Evolutionary conservation across 1,140 invertebrate species (phyloP), one percentile per base, ranked within the genome.

Genomic region (Caenorhabditis tropicalis): DNA sequence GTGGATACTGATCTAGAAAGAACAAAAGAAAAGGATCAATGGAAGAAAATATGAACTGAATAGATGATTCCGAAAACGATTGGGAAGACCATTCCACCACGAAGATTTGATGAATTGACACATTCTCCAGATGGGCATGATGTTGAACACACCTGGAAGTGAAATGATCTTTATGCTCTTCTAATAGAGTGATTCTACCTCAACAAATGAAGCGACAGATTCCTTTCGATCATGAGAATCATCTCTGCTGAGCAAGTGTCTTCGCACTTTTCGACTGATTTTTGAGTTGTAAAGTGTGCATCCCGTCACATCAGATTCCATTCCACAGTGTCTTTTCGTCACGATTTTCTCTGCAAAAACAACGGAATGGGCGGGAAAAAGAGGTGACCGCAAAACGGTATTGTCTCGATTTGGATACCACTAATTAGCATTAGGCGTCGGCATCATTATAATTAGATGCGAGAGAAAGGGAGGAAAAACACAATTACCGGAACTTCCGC

Each of bases 221-320:
- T 84, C 83, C 27, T 29, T 51, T 15, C 83, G 43, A 39, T 53
- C 49, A 4, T 84, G 43, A 60, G 53, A 48, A 16, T 24, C 79
- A 16, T 84, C 56, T 39, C 49, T 31, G 46, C 65, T 79, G 70
- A 74, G 70, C 27, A 84, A 21, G 16, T 74, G 74, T 12, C 65
- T 46, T 4, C 83, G 43, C 15, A 84, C 83, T 49, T 81, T 84
- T 84, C 83, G 19, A 15, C 65, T 84, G 33, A 80, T 79, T 58
- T 84, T 79, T 16, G 83, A 53, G 36, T 84, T 84, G 39, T 84
- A 84, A 21, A 84, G 74, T 16, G 83, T 84, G 27, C 83, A 84
- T 53, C 83, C 83, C 27, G 83, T 84, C 21, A 79, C 83, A 65
- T 84, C 83, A 49, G 39, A 65, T 48, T 79, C 46, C 27, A 31